Percentiles rank a stretch among this genome's conserved stretches.
phyloP scores from a whole-genome alignment of 2,797 vertebrate genomes.

The Silurus lanzhouensis region DNA sequence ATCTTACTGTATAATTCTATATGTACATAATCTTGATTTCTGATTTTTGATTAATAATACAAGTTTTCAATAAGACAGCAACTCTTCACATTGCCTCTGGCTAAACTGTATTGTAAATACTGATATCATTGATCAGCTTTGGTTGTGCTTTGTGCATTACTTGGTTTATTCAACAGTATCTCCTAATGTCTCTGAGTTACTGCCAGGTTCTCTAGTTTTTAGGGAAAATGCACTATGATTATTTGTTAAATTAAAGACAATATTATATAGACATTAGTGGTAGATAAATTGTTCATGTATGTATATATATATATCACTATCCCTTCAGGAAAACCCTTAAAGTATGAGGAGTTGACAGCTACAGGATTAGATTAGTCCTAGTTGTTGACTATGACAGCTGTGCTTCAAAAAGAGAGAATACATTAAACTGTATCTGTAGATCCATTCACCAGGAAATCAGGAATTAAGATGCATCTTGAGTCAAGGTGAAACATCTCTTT shows the following conservation, averaged over 20 bases:
- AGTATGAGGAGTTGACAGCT: not conserved
- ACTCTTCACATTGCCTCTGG: not conserved
- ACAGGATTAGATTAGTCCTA: slow-evolving; percentile 21
- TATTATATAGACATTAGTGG: too few species aligned
- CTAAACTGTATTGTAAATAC: not conserved
- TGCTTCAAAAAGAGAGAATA: not conserved
- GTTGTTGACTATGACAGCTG: slow-evolving; percentile 11
- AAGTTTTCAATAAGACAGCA: not conserved
- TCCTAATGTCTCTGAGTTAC: not conserved
- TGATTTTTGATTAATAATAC: not conserved
- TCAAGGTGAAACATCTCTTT: not conserved
- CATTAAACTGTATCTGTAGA: not conserved
- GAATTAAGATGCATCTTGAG: slow-evolving; percentile 11
- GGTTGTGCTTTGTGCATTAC: not conserved
- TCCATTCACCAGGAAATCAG: slow-evolving; percentile 8
- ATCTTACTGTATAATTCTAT: not conserved
- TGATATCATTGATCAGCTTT: not conserved
- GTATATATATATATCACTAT: not conserved
- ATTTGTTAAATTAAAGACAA: too few species aligned
- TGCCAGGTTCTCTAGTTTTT: not conserved
- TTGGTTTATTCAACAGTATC: not conserved
- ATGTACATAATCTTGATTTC: not conserved
- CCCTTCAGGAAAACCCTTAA: not conserved
- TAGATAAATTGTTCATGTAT: too few species aligned
- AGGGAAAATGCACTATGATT: not conserved